Evolutionary conservation across 1,140 invertebrate species (phyloP), one percentile per base, ranked within the genome.

Genomic region (Drosophila bifasciata): DNA sequence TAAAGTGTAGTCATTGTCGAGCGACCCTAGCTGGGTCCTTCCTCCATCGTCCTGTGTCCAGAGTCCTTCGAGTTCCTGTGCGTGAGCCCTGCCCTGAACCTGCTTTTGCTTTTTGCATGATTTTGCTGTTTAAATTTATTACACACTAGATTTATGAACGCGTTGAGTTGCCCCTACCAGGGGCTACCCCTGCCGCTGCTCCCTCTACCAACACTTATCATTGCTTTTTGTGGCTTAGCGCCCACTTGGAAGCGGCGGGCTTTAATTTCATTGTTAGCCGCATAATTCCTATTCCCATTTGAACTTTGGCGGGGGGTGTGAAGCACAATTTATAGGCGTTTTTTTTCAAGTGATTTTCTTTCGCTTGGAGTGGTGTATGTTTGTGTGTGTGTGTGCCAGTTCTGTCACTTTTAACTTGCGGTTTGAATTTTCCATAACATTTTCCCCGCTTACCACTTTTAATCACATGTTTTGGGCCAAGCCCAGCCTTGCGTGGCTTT

Each of bases 61-160:
- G 17, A 21, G 17, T 25, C 19, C 46, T 28, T 16, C 28, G 16
- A 44, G 46, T 2, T 72, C 66, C 57, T 55, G 43, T 41, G 53
- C 49, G 53, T 41, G 58, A 48, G 41, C 51, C 62, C 44, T 74
- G 40, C 62, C 62, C 36, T 69, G 74, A 62, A 72, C 74, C 62
- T 61, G 74, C 71, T 60, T 69, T 73, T 45, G 62, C 81, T 85
- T 85, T 85, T 86, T 86, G 80, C 81, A 86, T 85, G 80, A 86
- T 77, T 86, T 70, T 69, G 81, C 80, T 85, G 75, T 85, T 85
- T 85, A 85, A 85, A 85, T 85, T 85, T 85, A 85, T 86, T 85
- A 85, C 75, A 85, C 81, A 85, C 86, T 86, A 85, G 80, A 85
- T 85, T 85, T 85, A 85, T 85, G 80, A 80, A 50, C 68, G 81